phyloP scores from a whole-genome alignment of 2,113 vertebrate species.

The Noturus placidus region DNA sequence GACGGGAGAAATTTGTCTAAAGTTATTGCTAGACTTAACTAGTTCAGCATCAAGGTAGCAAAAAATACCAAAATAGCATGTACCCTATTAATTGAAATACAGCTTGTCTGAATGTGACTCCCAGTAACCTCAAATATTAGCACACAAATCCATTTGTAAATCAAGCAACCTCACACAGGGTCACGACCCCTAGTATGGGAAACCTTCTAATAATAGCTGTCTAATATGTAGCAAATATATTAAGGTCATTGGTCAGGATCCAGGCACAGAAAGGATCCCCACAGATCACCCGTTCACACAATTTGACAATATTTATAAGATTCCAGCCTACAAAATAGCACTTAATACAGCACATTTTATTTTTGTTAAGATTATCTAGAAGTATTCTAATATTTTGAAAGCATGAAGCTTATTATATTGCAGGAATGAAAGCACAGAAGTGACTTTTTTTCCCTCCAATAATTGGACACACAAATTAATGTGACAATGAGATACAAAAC shows the following conservation, averaged over 20 bases:
- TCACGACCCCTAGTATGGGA: not conserved
- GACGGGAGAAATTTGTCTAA: not conserved
- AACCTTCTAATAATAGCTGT: not conserved
- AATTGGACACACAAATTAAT: no score
- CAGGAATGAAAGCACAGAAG: not conserved
- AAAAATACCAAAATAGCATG: no score
- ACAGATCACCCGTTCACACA: not conserved
- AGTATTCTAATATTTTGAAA: not conserved
- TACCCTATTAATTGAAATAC: not conserved
- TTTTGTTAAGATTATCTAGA: not conserved
- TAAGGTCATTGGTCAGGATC: slow-evolving; percentile 1
- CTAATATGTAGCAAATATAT: not conserved
- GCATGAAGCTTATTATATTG: not conserved
- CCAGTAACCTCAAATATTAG: not conserved
- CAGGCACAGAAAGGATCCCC: not conserved
- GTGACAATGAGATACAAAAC: no score
- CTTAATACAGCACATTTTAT: not conserved
- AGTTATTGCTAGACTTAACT: not conserved
- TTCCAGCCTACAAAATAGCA: not conserved
- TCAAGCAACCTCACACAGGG: not conserved
- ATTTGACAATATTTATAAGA: not conserved
- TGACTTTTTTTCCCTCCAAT: no score
- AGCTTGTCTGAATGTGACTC: not conserved
- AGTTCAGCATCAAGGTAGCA: not conserved
- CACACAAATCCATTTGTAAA: not conserved